Evolutionary conservation across 2,113 vertebrate genomes (phyloP), one percentile per base, ranked within the genome.

Genomic region (Ciconia maguari): DNA sequence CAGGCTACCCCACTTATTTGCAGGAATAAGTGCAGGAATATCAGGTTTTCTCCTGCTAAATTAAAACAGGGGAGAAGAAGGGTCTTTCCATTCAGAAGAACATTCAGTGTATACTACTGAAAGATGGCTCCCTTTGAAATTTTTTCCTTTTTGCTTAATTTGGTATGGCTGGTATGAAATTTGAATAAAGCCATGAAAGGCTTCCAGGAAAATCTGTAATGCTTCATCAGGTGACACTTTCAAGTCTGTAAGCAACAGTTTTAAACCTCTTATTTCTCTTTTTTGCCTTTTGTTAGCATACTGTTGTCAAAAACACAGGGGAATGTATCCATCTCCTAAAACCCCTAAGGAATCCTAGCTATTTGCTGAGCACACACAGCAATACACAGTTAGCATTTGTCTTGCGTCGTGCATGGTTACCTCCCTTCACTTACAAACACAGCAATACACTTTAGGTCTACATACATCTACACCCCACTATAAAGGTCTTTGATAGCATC

Each of bases 361-460:
- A 76, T 97, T 93, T 91, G 66, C 87, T 93, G 75, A 95, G 70
- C 18, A 85, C 41, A 87, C 61, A 64, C 16, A 85, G 65, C 7
- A 8, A 27, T 24, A 65, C 61, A 30, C 24, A 74, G 30, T 34
- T 54, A 76, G 55, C 57, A 58, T 72, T 85, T 87, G 41, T 69
- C 41, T 82, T 52, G 26, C 17, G 22, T 58, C 0, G 0, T 20
- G 90, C 62, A 17, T 24, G 24, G 46, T 36, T 69, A 36, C 62
- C 41, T 82, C 57, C 66, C 57, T 80, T 88, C 46, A 29, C 49
- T 76, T 60, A n/a, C 41, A 55, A 76, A 72, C n/a, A 42, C 36
- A 87, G 36, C 36, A 87, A 41, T 69, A 52, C 24, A 46, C 41
- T 88, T 94, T 34, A 80, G 41, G 48, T 76, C 52, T 74, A 17